phyloP scores from a whole-genome alignment of 2,113 vertebrate genomes.

The Antennarius striatus region DNA sequence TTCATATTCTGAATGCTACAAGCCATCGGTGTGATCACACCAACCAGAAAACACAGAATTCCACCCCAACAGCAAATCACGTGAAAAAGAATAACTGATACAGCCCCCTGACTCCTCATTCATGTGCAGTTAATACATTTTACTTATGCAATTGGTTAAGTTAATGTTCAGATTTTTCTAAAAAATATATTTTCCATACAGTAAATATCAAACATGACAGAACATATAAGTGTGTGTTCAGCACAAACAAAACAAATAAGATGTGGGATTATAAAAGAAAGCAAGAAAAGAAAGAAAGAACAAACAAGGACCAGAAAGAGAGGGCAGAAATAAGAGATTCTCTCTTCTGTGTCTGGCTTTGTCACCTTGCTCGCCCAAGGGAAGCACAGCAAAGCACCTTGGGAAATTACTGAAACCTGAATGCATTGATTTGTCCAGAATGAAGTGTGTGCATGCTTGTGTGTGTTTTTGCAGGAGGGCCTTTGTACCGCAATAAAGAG shows the following conservation, averaged over 20 bases:
- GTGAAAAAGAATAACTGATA: too few relatives aligned
- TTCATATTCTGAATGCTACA: too few relatives aligned
- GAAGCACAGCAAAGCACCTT: conserved; percentile 82
- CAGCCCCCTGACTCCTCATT: too few relatives aligned
- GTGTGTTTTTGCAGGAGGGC: conserved; percentile 59
- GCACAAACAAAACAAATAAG: not conserved
- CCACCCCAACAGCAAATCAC: too few relatives aligned
- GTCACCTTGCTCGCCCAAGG: conserved; percentile 86
- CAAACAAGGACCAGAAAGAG: conserved; percentile 20
- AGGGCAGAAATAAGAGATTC: conserved; percentile 73
- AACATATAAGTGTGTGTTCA: not conserved
- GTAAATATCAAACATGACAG: too few relatives aligned
- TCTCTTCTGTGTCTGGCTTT: conserved; percentile 82
- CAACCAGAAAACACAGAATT: too few relatives aligned
- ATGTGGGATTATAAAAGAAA: conserved; percentile 7
- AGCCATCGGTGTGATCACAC: too few relatives aligned
- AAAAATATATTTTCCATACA: too few relatives aligned
- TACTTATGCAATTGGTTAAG: too few relatives aligned
- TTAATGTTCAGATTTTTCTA: too few relatives aligned
- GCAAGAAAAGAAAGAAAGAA: conserved; percentile 18
- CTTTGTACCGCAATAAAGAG: conserved; percentile 75
- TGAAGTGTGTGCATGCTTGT: conserved; percentile 52
- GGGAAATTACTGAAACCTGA: conserved; percentile 95
- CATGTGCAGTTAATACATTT: too few relatives aligned
- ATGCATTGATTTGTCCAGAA: conserved; percentile 88